Evolutionary conservation across 2,113 vertebrate genomes (phyloP).

Genomic region (Neofelis nebulosa): DNA sequence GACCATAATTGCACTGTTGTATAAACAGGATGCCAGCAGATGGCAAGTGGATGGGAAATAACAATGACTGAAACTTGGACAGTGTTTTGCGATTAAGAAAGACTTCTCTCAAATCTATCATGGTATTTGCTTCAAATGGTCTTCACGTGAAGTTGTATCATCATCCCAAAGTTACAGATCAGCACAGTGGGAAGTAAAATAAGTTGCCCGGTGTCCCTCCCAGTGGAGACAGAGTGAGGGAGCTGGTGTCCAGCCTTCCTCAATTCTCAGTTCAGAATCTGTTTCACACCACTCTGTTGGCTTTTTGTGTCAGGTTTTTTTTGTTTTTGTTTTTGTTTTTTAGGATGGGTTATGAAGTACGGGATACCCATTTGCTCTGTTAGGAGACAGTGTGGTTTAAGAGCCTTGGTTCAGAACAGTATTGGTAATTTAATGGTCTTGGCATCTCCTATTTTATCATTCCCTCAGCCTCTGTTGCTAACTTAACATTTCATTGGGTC

Average conservation of each 20-base stretch:
- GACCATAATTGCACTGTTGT: background rate
- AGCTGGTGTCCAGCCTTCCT: background rate
- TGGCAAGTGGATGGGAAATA: background rate
- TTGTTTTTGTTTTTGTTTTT: too few relatives aligned
- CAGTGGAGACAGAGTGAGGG: background rate
- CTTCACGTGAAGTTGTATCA: background rate
- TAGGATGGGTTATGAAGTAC: background rate
- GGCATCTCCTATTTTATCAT: background rate
- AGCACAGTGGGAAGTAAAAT: background rate
- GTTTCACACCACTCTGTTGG: background rate
- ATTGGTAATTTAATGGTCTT: background rate
- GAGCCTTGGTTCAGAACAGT: background rate
- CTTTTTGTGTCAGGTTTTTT: rapidly evolving
- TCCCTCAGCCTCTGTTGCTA: background rate
- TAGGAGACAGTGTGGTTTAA: background rate
- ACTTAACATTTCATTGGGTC: background rate
- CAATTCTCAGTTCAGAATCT: background rate
- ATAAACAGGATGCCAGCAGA: background rate
- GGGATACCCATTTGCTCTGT: background rate
- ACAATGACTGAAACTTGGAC: background rate
- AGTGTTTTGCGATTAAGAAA: background rate
- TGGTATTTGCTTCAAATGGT: background rate
- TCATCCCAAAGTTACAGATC: background rate
- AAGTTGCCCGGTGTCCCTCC: background rate
- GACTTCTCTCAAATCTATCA: background rate